Conservation (phyloP, 2,113 vertebrate species). For the Opisthocomus hoazin region DNA sequence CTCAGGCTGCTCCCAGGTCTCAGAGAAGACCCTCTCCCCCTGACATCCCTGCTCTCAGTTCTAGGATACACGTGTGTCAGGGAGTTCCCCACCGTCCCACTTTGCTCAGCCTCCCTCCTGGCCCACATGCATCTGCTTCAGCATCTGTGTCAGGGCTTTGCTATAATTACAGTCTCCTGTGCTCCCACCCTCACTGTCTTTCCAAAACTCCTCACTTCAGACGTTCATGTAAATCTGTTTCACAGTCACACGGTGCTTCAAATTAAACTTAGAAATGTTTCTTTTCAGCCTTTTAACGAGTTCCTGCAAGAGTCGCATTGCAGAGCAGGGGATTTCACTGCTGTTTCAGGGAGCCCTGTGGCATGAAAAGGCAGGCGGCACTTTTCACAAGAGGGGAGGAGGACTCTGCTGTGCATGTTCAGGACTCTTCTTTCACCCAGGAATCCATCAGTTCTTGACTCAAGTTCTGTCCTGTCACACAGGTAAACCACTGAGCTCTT, state of each 20-base stretch:
- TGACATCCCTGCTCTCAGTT: background rate
- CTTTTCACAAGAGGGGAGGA: background rate
- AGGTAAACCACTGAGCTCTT: background rate
- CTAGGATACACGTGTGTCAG: background rate
- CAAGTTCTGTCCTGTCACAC: background rate
- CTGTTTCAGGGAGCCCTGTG: background rate
- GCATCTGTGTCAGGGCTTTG: background rate
- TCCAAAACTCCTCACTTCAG: background rate
- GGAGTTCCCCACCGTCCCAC: background rate
- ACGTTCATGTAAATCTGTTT: background rate
- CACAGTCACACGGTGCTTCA: background rate
- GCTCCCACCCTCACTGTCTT: background rate
- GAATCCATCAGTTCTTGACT: background rate
- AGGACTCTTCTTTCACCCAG: background rate
- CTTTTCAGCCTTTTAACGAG: background rate
- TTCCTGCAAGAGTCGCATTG: background rate
- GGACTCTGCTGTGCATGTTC: background rate
- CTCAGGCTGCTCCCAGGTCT: background rate
- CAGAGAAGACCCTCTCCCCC: background rate
- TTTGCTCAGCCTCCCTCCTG: background rate
- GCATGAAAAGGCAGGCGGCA: background rate
- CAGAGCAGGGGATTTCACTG: background rate
- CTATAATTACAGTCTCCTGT: background rate
- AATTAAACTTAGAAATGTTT: background rate
- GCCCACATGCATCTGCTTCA: background rate